These are phyloP conservation scores for Ichneumoninae sp. DNA, from an alignment of 2,888 invertebrate genomes.

Conservation along the genomic window DNA sequence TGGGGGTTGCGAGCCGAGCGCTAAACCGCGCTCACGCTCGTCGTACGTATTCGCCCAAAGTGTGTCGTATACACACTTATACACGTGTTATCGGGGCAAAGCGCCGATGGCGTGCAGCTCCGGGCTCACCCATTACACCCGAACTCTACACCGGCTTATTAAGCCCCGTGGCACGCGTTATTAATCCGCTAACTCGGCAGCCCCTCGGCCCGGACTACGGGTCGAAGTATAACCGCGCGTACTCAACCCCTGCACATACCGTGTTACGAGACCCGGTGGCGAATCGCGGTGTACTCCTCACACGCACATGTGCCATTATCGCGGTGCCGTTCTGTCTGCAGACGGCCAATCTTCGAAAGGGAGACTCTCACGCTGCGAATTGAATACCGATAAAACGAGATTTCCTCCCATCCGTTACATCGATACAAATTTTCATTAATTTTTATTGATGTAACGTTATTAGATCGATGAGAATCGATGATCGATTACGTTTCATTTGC, in stretches of 20 bases:
- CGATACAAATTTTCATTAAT: neutral
- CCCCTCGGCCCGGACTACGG: conserved; percentile 29
- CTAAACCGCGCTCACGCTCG: conserved; percentile 5
- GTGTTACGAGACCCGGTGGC: conserved; percentile 38
- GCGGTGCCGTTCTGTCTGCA: conserved; percentile 63
- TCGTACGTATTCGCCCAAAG: conserved; percentile 1
- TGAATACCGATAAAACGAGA: conserved; percentile 46
- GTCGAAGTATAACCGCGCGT: conserved; percentile 32
- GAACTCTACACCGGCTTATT: conserved; percentile 81
- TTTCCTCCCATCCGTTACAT: neutral
- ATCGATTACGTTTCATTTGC: too few species aligned
- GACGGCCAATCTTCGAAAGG: conserved; percentile 51
- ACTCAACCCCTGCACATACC: conserved; percentile 35
- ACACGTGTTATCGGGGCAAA: conserved; percentile 2
- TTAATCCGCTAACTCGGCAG: conserved; percentile 81
- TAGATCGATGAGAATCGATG: too few species aligned
- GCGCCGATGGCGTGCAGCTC: conserved; percentile 52
- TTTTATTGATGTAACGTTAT: neutral
- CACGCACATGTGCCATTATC: conserved; percentile 68
- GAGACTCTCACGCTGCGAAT: conserved; percentile 34
- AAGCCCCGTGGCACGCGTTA: conserved; percentile 82
- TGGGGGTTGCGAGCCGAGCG: conserved; percentile 71
- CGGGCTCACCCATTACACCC: conserved; percentile 68
- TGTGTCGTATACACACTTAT: neutral
- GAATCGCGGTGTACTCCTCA: conserved; percentile 53